Evolutionary conservation across 1,140 invertebrate genomes (phyloP).

Genomic region (Idris sp.): DNA sequence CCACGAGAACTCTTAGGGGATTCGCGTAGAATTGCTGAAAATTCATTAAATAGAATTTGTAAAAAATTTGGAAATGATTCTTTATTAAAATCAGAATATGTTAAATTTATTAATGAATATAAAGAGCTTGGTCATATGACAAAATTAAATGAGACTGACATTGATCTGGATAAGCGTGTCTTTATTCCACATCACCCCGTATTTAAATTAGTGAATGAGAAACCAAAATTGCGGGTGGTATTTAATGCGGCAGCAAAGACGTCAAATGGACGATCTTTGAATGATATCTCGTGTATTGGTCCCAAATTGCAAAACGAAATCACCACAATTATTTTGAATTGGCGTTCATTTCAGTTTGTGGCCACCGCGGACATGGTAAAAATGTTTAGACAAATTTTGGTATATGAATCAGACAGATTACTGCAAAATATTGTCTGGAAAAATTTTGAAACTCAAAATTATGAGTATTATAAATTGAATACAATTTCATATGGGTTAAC

Average conservation of each 20-base stretch:
- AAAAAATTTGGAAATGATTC: neutral
- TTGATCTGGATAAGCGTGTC: neutral
- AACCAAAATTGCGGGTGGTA: conserved; percentile 16
- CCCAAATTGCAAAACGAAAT: conserved; percentile 29
- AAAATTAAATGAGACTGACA: neutral
- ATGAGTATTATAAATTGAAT: conserved; percentile 9
- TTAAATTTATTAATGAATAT: conserved; percentile 20
- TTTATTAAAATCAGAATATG: conserved; percentile 5
- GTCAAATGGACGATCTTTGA: conserved; percentile 1
- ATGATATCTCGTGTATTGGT: conserved; percentile 12
- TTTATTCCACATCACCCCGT: conserved; percentile 26
- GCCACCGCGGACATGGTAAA: conserved; percentile 1
- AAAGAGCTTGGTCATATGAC: conserved; percentile 13
- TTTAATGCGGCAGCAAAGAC: conserved; percentile 18
- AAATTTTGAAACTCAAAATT: neutral
- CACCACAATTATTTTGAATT: no score
- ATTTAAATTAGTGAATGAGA: conserved; percentile 4
- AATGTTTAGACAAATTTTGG: conserved; percentile 16
- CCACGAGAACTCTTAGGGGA: neutral
- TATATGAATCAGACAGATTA: neutral
- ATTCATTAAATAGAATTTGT: neutral
- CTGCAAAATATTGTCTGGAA: conserved; percentile 20
- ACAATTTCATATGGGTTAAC: neutral
- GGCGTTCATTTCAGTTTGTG: conserved; percentile 5
- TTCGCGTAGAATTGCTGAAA: conserved; percentile 1